A percentile compares a stretch with the other conserved stretches of the same genome.
phyloP scores from a whole-genome alignment of 2,113 vertebrate species.

The Sapajus apella region DNA sequence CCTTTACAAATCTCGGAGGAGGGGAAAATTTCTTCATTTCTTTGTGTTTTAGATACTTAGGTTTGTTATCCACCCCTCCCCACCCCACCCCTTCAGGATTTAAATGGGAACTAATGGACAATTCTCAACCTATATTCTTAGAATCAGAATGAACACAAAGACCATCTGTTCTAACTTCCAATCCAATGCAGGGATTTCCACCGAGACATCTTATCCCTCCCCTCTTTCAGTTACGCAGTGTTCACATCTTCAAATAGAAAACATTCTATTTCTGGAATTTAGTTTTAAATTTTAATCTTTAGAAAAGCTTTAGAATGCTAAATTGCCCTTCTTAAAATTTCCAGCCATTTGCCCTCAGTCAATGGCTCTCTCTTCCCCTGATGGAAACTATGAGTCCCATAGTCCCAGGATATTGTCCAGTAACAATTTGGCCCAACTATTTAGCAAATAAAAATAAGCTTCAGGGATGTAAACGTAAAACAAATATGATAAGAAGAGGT shows the following conservation, averaged over 20 bases:
- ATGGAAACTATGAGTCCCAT: neutral
- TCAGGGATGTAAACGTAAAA: neutral
- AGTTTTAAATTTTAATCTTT: conserved; percentile 6
- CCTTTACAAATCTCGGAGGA: neutral
- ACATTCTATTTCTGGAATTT: neutral
- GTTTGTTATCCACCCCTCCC: neutral
- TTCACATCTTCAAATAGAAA: neutral
- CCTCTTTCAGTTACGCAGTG: neutral
- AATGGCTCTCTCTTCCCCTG: neutral
- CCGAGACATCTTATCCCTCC: neutral
- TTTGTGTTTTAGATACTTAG: neutral
- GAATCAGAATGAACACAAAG: neutral
- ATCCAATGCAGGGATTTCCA: neutral
- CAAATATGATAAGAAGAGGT: neutral
- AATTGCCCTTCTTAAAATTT: neutral
- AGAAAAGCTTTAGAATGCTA: neutral
- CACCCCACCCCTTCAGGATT: neutral
- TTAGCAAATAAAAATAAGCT: neutral
- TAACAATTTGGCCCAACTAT: neutral
- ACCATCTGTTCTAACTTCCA: neutral
- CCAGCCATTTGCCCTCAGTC: neutral
- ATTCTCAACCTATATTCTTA: neutral
- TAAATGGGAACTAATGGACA: neutral
- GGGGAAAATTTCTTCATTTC: neutral
- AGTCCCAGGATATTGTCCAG: neutral